Conservation (phyloP, 2,797 vertebrate genomes). For the Echeneis naucrates region DNA sequence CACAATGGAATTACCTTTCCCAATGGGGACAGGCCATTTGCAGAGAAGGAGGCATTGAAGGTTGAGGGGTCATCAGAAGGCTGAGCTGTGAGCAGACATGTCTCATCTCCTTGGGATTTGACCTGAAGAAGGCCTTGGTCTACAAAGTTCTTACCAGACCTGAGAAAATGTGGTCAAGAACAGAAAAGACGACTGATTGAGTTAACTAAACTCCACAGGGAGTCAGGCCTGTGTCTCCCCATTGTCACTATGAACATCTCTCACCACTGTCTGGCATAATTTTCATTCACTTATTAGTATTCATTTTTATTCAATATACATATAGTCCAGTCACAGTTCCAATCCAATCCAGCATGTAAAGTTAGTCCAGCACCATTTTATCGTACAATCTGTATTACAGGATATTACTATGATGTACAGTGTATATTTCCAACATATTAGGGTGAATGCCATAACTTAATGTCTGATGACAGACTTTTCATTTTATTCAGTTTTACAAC, state of each 20-base stretch:
- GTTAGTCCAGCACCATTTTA: background rate
- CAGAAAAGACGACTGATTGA: background rate
- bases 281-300: too few species aligned
- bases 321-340: too few species aligned
- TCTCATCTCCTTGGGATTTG: constrained; percentile 80
- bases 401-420: background rate
- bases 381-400: background rate
- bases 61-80: constrained; percentile 79
- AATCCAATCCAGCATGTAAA: too few species aligned
- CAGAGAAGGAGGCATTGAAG: constrained; percentile 80
- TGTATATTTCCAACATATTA: background rate
- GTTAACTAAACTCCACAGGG: too few species aligned
- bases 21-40: constrained; percentile 78
- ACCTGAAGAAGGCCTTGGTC: constrained; percentile 70
- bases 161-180: constrained; percentile 32
- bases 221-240: background rate
- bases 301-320: too few species aligned
- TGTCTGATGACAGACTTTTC: too few species aligned
- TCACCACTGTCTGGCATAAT: too few species aligned
- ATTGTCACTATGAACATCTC: background rate
- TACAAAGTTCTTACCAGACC: constrained; percentile 72
- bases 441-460: too few species aligned
- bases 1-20: constrained; percentile 82
- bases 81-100: constrained; percentile 67
- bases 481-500: too few species aligned